A percentile compares a stretch with the other conserved stretches of the same genome.
phyloP scores from a whole-genome alignment of 2,113 vertebrate genomes.

The Pteropus alecto region DNA sequence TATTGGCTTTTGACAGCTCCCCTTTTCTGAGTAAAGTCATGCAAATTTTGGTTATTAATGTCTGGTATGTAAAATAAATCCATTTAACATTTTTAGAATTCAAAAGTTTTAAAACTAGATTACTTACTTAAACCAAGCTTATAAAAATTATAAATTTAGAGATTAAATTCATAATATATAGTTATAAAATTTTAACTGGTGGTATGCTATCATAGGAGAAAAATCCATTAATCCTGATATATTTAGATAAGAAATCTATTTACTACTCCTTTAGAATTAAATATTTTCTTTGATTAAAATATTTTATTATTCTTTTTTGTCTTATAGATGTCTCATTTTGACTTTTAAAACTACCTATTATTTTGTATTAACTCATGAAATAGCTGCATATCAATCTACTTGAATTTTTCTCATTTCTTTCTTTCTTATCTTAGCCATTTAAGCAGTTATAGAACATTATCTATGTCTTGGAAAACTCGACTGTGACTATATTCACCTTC shows the following conservation, averaged over 20 bases:
- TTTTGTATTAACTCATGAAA: background rate
- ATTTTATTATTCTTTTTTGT: background rate
- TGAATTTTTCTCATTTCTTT: background rate
- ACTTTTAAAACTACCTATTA: background rate
- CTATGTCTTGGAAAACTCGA: background rate
- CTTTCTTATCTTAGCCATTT: background rate
- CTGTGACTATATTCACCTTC: background rate
- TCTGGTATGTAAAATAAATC: background rate
- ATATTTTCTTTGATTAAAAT: background rate
- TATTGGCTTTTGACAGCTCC: background rate
- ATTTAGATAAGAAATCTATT: background rate
- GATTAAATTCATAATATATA: background rate
- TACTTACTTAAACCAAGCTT: background rate
- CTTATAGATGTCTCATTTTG: background rate
- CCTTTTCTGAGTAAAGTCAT: background rate
- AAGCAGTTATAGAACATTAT: background rate
- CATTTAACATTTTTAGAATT: background rate
- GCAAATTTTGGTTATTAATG: background rate
- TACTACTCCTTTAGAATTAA: background rate
- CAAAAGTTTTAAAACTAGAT: background rate
- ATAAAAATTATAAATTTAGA: background rate
- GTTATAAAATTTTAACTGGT: background rate
- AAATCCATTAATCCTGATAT: background rate
- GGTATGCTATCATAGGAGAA: background rate
- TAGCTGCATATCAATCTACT: background rate